A percentile compares a stretch with the other conserved stretches of the same genome.
Conservation (phyloP, 1,140 invertebrate species). For the Dendroctonus ponderosae region DNA sequence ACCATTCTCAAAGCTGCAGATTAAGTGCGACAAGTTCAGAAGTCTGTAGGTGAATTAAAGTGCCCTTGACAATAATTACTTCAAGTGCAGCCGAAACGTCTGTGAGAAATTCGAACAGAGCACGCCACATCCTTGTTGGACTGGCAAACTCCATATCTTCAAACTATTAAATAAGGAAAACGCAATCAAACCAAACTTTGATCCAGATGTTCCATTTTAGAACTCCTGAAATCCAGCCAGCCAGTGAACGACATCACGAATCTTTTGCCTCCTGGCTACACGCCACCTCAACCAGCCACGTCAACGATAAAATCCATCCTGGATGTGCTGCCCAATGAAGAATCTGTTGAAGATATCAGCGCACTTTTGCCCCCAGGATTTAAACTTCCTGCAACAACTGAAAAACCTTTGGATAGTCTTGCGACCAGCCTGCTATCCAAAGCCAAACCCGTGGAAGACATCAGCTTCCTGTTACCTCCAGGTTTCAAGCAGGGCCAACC, state of each 20-base stretch:
- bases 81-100: no score
- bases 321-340: no score
- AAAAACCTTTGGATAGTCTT: background rate
- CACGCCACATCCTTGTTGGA: no score
- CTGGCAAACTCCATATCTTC: no score
- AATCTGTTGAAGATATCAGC: conserved; percentile 58
- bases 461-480: conserved; percentile 61
- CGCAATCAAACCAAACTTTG: no score
- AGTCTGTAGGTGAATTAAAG: no score
- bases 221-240: background rate
- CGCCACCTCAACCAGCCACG: conserved; percentile 37
- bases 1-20: no score
- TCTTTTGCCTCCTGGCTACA: conserved; percentile 43
- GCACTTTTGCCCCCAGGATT: conserved; percentile 63
- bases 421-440: background rate
- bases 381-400: conserved; percentile 22
- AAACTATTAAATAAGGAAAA: no score
- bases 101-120: no score
- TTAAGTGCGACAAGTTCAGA: no score
- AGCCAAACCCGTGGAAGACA: conserved; percentile 54
- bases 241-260: conserved; percentile 59
- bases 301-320: conserved; percentile 37
- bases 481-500: conserved; percentile 52
- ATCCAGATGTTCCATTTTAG: no score
- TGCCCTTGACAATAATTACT: no score